These are phyloP conservation scores for Choristoneura fumiferana DNA, from an alignment of 1,140 invertebrate species.

Conservation along the genomic window DNA sequence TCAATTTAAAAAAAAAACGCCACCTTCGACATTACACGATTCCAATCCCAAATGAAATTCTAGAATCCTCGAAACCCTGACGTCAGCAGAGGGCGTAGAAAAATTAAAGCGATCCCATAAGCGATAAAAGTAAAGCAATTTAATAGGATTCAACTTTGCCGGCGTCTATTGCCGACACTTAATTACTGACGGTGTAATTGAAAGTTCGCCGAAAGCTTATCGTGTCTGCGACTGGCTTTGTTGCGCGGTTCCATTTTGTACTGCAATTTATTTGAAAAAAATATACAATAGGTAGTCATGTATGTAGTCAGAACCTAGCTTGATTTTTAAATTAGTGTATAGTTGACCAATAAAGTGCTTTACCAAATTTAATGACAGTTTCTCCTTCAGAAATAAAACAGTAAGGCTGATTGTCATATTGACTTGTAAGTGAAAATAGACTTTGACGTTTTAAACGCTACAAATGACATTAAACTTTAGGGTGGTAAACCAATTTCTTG, in stretches of 20 bases:
- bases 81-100: slow-evolving; percentile 28
- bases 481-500: no score
- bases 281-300: no score
- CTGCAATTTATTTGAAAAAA: no score
- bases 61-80: not conserved
- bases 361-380: no score
- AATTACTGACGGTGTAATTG: slow-evolving; percentile 65
- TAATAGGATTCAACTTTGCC: slow-evolving; percentile 56
- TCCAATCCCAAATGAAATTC: slow-evolving; percentile 1
- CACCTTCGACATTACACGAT: slow-evolving; percentile 3
- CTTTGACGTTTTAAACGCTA: no score
- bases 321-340: no score
- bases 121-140: slow-evolving; percentile 61
- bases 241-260: slow-evolving; percentile 11
- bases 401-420: no score
- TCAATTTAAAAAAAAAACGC: slow-evolving; percentile 12
- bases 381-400: no score
- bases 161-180: slow-evolving; percentile 51
- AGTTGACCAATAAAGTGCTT: no score
- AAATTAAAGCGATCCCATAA: slow-evolving; percentile 54
- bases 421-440: no score
- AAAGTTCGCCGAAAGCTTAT: slow-evolving; percentile 52
- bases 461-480: no score
- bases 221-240: slow-evolving; percentile 36
- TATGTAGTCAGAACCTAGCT: no score